Base-by-base conservation (phyloP, 2,888 invertebrate species). In the Drosophila phalerata region DNA sequence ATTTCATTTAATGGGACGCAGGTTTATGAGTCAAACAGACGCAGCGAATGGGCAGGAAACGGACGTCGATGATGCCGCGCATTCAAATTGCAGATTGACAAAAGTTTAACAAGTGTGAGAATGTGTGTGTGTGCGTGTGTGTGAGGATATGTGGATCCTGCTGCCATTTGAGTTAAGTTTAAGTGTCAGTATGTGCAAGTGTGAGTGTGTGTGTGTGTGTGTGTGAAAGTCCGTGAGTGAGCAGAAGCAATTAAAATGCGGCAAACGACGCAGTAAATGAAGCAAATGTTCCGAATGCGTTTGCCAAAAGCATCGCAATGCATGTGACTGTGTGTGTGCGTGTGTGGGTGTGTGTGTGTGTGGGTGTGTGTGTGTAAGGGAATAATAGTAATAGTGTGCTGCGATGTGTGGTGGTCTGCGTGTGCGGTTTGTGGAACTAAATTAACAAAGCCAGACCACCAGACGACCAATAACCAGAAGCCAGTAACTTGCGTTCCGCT, bases 201-300 rank as follows among this genome's bases (percentile, higher is more conserved):
- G 25, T 25, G 25, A 3, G 25, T 25, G 25, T 25, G 25, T 25
- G 25, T 25, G 25, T 32, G 48, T 51, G 66, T 42, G 57, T 62
- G 60, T 60, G 34, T 55, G 40, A 70, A 58, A 65, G 61, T 56
- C 15, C 70, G 51, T 85, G 70, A 74, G 84, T 73, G 76, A 69
- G 89, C 76, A 89, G 76, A 86, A 86, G 85, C 85, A 86, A 86
- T 86, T 86, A 86, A 86, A 86, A 86, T 89, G 85, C 89, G 89
- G 85, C 85, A 89, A 86, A 78, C 85, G 89, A 82, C 88, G 89
- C 88, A 82, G 89, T 89, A 86, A 86, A 86, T 89, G 89, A 87
- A 86, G 85, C 88, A 82, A 85, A 86, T 87, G 89, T 72, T 73
- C 78, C 68, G 82, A 89, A 89, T 89, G 88, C 88, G 89, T 89